Evolutionary conservation across 2,888 invertebrate genomes (phyloP), one percentile per base, ranked within the genome.

Genomic region (Artemia sinica): DNA sequence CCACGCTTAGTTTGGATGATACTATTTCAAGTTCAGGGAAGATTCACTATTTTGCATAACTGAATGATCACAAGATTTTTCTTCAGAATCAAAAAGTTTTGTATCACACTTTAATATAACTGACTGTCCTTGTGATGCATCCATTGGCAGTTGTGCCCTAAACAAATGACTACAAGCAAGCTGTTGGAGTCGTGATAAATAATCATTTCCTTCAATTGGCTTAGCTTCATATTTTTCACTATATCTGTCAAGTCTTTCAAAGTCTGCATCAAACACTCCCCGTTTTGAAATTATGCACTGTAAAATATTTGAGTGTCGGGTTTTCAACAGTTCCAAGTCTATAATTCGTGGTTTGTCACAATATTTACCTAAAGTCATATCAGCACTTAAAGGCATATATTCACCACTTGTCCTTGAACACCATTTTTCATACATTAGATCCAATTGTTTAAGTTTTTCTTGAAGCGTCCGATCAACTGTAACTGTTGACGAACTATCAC

Each of bases 221-320:
- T 77, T 77, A 11, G 77, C 76, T 80, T 92, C 84, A 80, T 91
- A 85, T 80, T 90, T 85, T 78, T 92, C 86, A 76, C 86, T 83
- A 70, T 89, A 86, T 75, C 89, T 90, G 78, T 93, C 93, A 70
- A 96, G 81, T 51, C 96, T 83, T 78, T 94, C 92, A 63, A 89
- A 85, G 77, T 96, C 96, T 78, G 95, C 95, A 77, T 96, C 96
- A 78, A 96, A 95, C 69, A 96, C 91, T 68, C 92, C 93, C 72
- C 89, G 86, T 78, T 91, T 91, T 8, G 93, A 91, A 75, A 95
- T 82, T 74, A 96, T 84, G 48, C 91, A 90, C 75, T 91, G 89
- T 58, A 93, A 89, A 75, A 95, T 93, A 74, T 93, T 93, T 48
- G 94, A 94, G 0, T 93, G 94, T 71, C 89, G 83, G 75, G 88